A percentile compares a stretch with the other conserved stretches of the same genome.
Evolutionary conservation across 2,113 vertebrate species (phyloP).

Genomic region (Danionella cerebrum): DNA sequence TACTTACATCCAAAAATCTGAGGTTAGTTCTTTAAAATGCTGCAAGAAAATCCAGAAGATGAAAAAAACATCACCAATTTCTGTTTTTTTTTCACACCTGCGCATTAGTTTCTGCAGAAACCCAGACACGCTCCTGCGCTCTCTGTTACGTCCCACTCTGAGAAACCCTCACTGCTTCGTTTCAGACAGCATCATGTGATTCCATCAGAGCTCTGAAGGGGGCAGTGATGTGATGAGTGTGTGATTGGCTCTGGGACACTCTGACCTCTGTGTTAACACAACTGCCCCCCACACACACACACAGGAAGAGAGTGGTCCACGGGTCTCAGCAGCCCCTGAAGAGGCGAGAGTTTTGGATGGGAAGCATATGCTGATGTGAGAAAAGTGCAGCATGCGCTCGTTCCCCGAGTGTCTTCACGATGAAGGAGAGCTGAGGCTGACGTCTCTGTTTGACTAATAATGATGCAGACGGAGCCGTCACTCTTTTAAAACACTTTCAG

Average conservation of each 20-base stretch:
- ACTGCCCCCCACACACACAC: not conserved
- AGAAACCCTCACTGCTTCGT: too few species aligned
- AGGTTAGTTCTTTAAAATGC: too few species aligned
- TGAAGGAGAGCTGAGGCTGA: constrained; percentile 18
- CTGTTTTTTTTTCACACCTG: too few species aligned
- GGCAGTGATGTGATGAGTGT: constrained; percentile 30
- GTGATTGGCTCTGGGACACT: constrained; percentile 35
- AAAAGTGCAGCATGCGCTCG: not conserved
- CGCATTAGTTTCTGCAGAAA: too few species aligned
- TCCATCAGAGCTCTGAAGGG: constrained; percentile 36
- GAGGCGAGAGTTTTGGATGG: not conserved
- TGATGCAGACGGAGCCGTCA: too few species aligned
- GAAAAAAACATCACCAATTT: too few species aligned
- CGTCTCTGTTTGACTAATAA: constrained; percentile 31
- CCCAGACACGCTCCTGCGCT: constrained; percentile 44
- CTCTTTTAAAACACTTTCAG: too few species aligned
- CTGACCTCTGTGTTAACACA: constrained; percentile 26
- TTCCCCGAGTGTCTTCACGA: too few species aligned
- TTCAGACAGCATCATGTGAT: constrained; percentile 32
- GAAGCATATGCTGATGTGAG: constrained; percentile 12
- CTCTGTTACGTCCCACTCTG: too few species aligned
- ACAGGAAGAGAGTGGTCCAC: not conserved
- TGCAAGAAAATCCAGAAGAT: too few species aligned
- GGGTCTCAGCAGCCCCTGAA: constrained; percentile 3
- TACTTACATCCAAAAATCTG: too few species aligned